Evolutionary conservation across 2,797 vertebrate genomes (phyloP).

Genomic region (Enteromius afrohamiltoni): DNA sequence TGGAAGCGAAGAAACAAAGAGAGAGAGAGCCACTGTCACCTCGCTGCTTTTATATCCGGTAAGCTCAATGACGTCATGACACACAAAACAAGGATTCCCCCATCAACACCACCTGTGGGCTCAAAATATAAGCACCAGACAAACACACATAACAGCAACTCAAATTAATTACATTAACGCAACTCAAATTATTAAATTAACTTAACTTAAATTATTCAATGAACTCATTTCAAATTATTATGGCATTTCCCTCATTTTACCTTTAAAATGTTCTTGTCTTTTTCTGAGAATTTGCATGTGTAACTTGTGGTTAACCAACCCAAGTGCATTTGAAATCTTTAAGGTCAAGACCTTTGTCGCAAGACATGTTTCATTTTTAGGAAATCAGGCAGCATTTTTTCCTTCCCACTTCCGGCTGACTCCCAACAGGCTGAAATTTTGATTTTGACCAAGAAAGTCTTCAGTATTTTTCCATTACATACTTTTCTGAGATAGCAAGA

Average conservation of each 20-base stretch:
- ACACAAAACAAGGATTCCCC: too few relatives aligned
- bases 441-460: background rate
- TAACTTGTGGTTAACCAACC: background rate
- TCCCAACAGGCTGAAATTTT: background rate
- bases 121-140: too few relatives aligned
- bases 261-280: background rate
- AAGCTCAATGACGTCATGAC: too few relatives aligned
- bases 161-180: too few relatives aligned
- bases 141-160: too few relatives aligned
- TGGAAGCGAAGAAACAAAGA: too few relatives aligned
- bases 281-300: background rate
- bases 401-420: slow-evolving; percentile 2
- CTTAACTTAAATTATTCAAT: too few relatives aligned
- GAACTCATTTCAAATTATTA: background rate
- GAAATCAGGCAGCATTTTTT: background rate
- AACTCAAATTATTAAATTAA: too few relatives aligned
- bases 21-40: too few relatives aligned
- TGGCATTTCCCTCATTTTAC: background rate
- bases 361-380: background rate
- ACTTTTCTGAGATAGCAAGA: background rate
- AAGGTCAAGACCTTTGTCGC: slow-evolving; percentile 1
- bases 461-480: background rate
- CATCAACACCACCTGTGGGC: too few relatives aligned
- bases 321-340: background rate
- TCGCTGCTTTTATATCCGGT: too few relatives aligned